Percentiles rank a stretch among this genome's conserved stretches.
Conservation (phyloP, 2,113 vertebrate genomes). For the Bos javanicus region DNA sequence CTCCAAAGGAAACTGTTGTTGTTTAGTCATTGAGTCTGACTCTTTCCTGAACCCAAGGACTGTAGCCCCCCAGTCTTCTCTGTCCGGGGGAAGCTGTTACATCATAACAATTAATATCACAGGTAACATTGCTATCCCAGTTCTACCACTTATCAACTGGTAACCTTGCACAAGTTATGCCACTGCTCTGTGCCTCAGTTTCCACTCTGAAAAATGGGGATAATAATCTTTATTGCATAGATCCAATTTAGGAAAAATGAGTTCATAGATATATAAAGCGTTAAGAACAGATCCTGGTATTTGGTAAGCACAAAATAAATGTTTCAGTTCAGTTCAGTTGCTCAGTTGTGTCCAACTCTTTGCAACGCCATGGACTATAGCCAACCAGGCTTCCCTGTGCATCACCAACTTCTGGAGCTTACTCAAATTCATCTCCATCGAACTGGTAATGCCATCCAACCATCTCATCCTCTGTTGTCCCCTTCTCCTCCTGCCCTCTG, state of each 20-base stretch:
- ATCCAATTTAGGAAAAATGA: background rate
- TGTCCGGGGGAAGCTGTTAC: background rate
- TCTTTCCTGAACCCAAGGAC: background rate
- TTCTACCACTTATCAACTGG: background rate
- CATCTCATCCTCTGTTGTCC: background rate
- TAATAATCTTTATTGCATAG: background rate
- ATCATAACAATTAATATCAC: background rate
- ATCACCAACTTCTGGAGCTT: background rate
- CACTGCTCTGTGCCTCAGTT: background rate
- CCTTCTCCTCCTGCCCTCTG: background rate
- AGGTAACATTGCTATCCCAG: background rate
- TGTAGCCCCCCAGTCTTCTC: background rate
- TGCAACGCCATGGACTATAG: background rate
- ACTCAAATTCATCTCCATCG: background rate
- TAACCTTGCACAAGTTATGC: background rate
- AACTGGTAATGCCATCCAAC: background rate
- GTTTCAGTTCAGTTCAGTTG: background rate
- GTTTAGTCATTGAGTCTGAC: background rate
- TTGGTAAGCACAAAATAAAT: background rate
- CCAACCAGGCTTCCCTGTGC: background rate
- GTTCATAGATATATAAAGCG: background rate
- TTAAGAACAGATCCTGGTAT: background rate
- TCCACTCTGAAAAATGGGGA: background rate
- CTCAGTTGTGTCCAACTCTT: background rate
- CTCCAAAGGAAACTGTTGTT: background rate